Evolutionary conservation across 2,113 vertebrate species (phyloP).

Genomic region (Embiotoca jacksoni): DNA sequence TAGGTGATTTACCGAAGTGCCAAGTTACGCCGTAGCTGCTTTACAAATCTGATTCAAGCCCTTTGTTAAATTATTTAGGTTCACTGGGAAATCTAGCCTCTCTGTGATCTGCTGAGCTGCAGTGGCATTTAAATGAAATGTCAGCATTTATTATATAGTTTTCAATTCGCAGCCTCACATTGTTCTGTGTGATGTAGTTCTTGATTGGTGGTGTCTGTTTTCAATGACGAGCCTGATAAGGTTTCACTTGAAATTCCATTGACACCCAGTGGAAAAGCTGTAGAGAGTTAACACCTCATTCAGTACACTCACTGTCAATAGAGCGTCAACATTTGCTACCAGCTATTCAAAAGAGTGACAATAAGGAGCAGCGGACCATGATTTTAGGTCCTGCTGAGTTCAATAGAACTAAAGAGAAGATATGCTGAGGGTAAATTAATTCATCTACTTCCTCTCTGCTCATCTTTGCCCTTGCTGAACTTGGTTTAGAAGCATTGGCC

Average conservation of each 20-base stretch:
- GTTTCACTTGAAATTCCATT: too few species aligned
- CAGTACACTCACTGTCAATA: background rate
- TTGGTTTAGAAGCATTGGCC: constrained; percentile 1
- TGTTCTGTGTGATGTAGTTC: background rate
- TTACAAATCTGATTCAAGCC: constrained; percentile 11
- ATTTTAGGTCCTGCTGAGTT: constrained; percentile 6
- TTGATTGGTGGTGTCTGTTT: background rate
- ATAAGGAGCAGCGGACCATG: background rate
- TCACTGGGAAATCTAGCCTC: background rate
- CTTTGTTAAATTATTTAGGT: constrained; percentile 13
- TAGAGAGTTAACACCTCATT: background rate
- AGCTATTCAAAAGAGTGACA: constrained; percentile 7
- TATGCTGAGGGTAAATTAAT: constrained; percentile 31
- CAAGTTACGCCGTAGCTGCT: background rate
- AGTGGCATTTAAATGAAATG: constrained; percentile 50
- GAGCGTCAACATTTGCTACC: background rate
- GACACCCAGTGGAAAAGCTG: too few species aligned
- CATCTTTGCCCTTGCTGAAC: constrained; percentile 13
- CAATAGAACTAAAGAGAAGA: constrained; percentile 22
- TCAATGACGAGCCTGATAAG: background rate
- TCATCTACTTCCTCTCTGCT: constrained; percentile 12
- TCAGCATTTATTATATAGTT: constrained; percentile 25
- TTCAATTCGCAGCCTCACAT: background rate
- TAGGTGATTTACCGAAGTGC: background rate
- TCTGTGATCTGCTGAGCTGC: constrained; percentile 26